Base-by-base conservation (phyloP, 92 coral and sea anemone species). In the Galaxea fascicularis region DNA sequence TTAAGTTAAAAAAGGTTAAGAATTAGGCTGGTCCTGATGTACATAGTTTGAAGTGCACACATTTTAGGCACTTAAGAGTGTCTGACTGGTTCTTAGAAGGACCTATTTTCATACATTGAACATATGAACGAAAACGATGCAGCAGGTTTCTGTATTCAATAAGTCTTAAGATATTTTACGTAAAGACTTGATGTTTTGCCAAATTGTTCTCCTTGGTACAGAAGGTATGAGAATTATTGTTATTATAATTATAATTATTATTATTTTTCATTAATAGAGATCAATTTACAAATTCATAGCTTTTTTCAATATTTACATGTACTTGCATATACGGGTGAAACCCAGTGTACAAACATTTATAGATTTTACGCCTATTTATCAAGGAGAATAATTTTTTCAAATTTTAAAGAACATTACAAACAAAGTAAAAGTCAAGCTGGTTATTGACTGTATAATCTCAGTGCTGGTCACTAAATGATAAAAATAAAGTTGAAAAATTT, bases 361-460 rank as follows among this genome's bases (percentile, higher is more conserved):
- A 81, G 83, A 85, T 47, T 86, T 85, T 70, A 39, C 46, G 66
- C 90, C 91, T 91, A 90, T 94, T 90, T 92, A 81, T 92, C 95
- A 94, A 94, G 92, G 95, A 92, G 92, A 85, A 87, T 81, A 39
- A 80, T 83, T 83, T 82, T 82, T 71, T 76, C 63, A 85, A 79
- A 86, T 90, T 82, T 85, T 64, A 77, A 67, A 73, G 81, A 86
- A 68, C 73, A 74, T 86, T 69, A 84, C 44, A 44, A 73, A 74
- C 74, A 27, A 74, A 83, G 80, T 74, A 71, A 89, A 72, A 85
- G 95, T 94, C 98, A 94, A 92, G 98, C 98, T 94, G 98, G 98
- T 64, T 91, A 87, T 92, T 93, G 90, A 84, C 89, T 85, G 81
- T 89, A 93, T 82, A 88, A 82, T 63, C 65, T 84, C 93, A 92